phyloP scores from a whole-genome alignment of 2,113 vertebrate genomes.

The Psilopogon haemacephalus region DNA sequence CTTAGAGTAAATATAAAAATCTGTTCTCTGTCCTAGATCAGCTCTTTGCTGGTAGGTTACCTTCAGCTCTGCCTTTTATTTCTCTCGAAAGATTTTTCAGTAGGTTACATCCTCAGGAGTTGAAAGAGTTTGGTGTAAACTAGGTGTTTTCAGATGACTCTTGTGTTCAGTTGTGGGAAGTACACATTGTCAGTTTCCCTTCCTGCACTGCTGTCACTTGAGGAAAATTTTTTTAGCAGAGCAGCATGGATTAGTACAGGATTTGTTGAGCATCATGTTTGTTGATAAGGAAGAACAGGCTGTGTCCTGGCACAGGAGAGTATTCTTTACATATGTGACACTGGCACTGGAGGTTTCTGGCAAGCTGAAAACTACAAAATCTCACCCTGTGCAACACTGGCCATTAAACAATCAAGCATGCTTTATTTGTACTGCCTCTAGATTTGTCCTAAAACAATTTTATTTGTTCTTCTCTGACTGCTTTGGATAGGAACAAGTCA shows the following conservation, averaged over 20 bases:
- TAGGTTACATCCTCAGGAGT: neutral
- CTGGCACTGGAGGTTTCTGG: neutral
- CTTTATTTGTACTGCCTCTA: neutral
- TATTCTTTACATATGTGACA: rapidly evolving
- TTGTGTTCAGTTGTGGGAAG: neutral
- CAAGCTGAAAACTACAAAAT: neutral
- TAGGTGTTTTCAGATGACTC: neutral
- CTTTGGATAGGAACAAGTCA: neutral
- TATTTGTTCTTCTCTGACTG: neutral
- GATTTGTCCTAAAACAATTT: neutral
- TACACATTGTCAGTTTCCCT: neutral
- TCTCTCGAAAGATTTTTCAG: constrained; percentile 37
- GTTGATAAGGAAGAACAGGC: rapidly evolving
- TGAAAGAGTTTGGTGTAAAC: neutral
- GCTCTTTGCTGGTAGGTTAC: neutral
- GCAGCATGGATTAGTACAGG: neutral
- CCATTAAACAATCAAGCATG: rapidly evolving
- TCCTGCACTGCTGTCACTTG: neutral
- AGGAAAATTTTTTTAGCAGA: neutral
- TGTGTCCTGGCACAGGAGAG: neutral
- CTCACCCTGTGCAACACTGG: rapidly evolving
- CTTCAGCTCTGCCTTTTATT: constrained; percentile 47
- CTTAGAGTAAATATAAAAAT: constrained; percentile 64
- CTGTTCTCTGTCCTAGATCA: constrained; percentile 62
- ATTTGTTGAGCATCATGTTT: rapidly evolving